Percentiles rank a stretch among this genome's conserved stretches.
Conservation (phyloP, 2,797 vertebrate genomes). For the Thunnus albacares region DNA sequence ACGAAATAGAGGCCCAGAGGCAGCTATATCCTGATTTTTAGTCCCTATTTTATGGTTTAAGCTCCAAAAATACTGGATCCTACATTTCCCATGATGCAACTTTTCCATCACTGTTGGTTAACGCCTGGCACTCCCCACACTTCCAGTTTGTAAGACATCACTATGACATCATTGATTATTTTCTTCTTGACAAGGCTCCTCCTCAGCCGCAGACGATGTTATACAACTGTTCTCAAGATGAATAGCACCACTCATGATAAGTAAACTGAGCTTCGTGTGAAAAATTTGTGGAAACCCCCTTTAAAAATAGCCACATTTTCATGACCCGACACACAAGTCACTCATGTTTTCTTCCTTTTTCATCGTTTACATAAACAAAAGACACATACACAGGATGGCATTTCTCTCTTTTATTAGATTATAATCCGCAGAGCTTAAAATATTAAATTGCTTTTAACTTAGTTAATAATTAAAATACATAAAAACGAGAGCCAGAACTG, state of each 20-base stretch:
- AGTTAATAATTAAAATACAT: slow-evolving; percentile 91
- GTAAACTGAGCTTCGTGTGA: neutral
- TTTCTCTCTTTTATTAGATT: slow-evolving; percentile 91
- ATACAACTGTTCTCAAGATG: neutral
- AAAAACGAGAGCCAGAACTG: slow-evolving; percentile 90
- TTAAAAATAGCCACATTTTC: neutral
- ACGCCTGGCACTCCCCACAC: neutral
- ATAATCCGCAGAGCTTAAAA: slow-evolving; percentile 90
- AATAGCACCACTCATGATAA: neutral
- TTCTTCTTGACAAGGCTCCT: neutral
- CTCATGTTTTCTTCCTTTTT: neutral
- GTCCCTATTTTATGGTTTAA: neutral
- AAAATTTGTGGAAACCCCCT: neutral
- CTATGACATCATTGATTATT: neutral
- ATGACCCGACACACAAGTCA: neutral
- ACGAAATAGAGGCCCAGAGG: no score
- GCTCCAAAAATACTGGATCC: neutral
- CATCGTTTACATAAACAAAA: slow-evolving; percentile 32
- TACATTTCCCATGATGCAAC: slow-evolving; percentile 11
- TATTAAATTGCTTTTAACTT: slow-evolving; percentile 92
- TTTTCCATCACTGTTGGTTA: neutral
- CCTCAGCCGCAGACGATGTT: no score
- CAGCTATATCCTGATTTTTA: neutral
- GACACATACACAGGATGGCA: slow-evolving; percentile 63
- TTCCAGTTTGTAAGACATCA: neutral